Percentiles rank a stretch among this genome's conserved stretches.
Evolutionary conservation across 53 echinoderm and acorn worm genomes (phyloP).

Genomic region (Antedon mediterranea): DNA sequence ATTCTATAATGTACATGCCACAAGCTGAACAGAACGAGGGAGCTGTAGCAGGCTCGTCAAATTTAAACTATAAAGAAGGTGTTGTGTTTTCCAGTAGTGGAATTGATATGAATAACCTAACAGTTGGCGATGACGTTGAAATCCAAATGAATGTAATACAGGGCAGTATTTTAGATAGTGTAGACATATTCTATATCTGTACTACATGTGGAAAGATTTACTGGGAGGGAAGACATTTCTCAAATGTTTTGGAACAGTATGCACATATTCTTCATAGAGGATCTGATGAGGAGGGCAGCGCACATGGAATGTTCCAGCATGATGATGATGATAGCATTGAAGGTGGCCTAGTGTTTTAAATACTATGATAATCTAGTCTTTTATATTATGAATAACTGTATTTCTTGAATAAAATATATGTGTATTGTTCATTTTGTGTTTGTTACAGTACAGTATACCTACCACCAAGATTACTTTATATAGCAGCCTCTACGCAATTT

Average conservation of each 20-base stretch:
- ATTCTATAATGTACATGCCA: not conserved
- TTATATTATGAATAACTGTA: too few species aligned
- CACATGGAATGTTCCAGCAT: not conserved
- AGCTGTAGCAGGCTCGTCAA: not conserved
- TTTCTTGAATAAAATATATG: too few species aligned
- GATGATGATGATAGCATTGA: not conserved
- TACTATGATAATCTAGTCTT: too few species aligned
- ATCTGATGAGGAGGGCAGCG: not conserved
- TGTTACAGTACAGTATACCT: too few species aligned
- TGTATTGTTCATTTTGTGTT: too few species aligned
- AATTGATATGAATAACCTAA: conserved; percentile 23
- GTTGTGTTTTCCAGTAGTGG: not conserved
- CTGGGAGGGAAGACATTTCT: conserved; percentile 85
- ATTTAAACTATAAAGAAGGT: not conserved
- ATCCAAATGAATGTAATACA: conserved; percentile 38
- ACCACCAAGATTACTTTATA: too few species aligned
- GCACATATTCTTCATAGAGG: conserved; percentile 16
- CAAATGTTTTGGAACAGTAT: conserved; percentile 33
- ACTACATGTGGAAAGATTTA: conserved; percentile 74
- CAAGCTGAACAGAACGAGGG: not conserved
- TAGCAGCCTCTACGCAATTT: too few species aligned
- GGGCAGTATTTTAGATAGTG: conserved; percentile 36
- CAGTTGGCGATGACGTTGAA: conserved; percentile 9
- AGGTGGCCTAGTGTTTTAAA: too few species aligned
- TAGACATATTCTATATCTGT: conserved; percentile 53